Evolutionary conservation across 2,888 invertebrate species (phyloP), one percentile per base, ranked within the genome.

Genomic region (Drosophila peninsularis): DNA sequence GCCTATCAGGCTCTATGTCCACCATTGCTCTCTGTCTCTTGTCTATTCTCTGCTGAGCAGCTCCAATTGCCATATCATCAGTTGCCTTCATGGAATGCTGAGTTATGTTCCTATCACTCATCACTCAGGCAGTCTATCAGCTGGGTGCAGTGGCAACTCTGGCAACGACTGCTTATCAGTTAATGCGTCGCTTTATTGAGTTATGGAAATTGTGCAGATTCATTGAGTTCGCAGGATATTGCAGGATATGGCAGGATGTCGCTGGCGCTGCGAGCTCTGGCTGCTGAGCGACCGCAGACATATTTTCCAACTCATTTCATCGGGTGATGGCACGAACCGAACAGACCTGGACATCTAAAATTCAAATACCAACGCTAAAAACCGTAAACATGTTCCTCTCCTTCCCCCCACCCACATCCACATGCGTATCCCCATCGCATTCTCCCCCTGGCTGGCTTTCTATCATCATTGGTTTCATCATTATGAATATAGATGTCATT

Each of bases 251-350:
- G 36, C 45, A 39, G 49, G 34, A 54, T 58, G 45, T 27, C 14
- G 44, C 42, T 45, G 21, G 39, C 44, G 41, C 54, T 39, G 17
- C 41, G 34, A 21, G 57, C 42, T n/a, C 42, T 49, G 57, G 24
- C 56, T 45, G 60, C 5, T 41, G 37, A 62, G 47, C 19, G 64
- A 72, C 78, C 81, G 57, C 82, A 76, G 75, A 77, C 91, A 89
- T 85, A 90, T 90, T 91, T 90, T 91, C 90, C 91, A 85, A 85
- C 76, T 89, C 91, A 90, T 88, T 91, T 88, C 78, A 72, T 78
- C 41, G 80, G 54, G 60, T 61, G 62, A 65, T 71, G 54, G 13
- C 36, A 27, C 30, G 54, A 44, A 21, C 30, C 49, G 53, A 70
- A 41, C 64, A 66, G 78, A 21, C 34, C 21, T 30, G 50, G 14